Conservation (phyloP, 2,113 vertebrate species). For the Lophius piscatorius region DNA sequence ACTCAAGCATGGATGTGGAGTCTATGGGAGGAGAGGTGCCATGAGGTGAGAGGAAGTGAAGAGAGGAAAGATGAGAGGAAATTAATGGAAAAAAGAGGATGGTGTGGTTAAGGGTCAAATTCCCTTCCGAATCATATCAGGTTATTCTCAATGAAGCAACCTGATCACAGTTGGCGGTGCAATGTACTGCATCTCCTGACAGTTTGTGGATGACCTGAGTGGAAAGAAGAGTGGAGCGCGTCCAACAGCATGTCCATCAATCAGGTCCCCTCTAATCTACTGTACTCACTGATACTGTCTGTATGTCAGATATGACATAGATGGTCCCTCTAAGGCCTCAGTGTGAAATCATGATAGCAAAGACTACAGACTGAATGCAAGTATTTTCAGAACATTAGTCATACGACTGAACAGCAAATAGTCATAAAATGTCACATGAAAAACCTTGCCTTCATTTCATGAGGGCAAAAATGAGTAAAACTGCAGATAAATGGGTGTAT, state of each 20-base stretch:
- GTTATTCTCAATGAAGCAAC: slow-evolving; percentile 62
- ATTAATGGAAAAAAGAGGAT: slow-evolving; percentile 7
- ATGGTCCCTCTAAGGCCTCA: background rate
- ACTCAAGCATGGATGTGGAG: slow-evolving; percentile 24
- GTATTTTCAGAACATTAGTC: slow-evolving; percentile 18
- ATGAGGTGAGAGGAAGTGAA: background rate
- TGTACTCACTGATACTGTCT: too few relatives aligned
- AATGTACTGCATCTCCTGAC: slow-evolving; percentile 40
- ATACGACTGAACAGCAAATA: slow-evolving; percentile 35
- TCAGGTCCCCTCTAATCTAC: slow-evolving; percentile 19
- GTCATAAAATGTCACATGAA: slow-evolving; percentile 66
- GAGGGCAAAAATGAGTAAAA: slow-evolving; percentile 13
- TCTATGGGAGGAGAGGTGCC: slow-evolving; percentile 1
- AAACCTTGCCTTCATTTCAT: slow-evolving; percentile 3
- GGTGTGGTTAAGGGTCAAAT: slow-evolving; percentile 66
- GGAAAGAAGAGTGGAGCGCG: slow-evolving; percentile 45
- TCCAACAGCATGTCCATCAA: slow-evolving; percentile 39
- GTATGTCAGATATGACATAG: too few relatives aligned
- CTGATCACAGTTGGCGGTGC: slow-evolving; percentile 52
- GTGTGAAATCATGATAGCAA: background rate
- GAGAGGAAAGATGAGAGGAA: background rate
- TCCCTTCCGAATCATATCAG: slow-evolving; percentile 74
- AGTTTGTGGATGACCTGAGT: slow-evolving; percentile 39
- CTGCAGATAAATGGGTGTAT: slow-evolving; percentile 4
- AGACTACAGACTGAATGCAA: slow-evolving; percentile 2